Percentiles rank a stretch among this genome's conserved stretches.
Evolutionary conservation across 2,797 vertebrate species (phyloP).

Genomic region (Peromyscus aztecus): DNA sequence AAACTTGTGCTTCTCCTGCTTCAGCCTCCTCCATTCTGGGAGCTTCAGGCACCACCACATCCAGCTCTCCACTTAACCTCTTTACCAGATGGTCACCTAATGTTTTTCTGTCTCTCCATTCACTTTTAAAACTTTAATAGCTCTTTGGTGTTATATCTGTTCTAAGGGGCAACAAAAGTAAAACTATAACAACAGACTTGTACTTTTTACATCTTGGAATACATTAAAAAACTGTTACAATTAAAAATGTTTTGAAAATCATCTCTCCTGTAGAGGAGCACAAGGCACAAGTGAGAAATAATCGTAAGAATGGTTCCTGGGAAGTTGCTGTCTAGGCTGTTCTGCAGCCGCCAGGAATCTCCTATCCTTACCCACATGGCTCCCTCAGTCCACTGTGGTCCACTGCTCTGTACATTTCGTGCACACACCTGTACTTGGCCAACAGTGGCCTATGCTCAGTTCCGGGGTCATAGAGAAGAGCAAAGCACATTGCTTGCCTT

Average conservation of each 20-base stretch:
- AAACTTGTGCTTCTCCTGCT: neutral
- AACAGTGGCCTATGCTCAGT: neutral
- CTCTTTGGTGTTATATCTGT: conserved; percentile 40
- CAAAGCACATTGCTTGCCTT: neutral
- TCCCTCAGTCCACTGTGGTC: neutral
- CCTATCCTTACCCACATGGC: neutral
- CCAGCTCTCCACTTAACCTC: neutral
- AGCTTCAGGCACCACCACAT: neutral
- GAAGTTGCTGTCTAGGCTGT: neutral
- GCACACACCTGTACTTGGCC: neutral
- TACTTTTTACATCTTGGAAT: conserved; percentile 49
- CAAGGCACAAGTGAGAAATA: neutral
- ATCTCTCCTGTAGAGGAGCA: conserved; percentile 9
- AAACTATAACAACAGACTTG: neutral
- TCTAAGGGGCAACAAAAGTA: conserved; percentile 51
- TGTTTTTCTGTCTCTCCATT: conserved; percentile 40
- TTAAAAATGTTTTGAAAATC: conserved; percentile 26
- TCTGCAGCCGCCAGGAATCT: neutral
- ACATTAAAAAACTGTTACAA: conserved; percentile 33
- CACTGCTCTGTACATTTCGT: neutral
- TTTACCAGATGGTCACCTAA: conserved; percentile 42
- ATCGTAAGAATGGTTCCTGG: neutral
- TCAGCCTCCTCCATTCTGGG: neutral
- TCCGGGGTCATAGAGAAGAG: conserved; percentile 41
- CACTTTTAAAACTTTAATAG: conserved; percentile 47